phyloP scores from a whole-genome alignment of 2,113 vertebrate species.

The Carassius carassius region DNA sequence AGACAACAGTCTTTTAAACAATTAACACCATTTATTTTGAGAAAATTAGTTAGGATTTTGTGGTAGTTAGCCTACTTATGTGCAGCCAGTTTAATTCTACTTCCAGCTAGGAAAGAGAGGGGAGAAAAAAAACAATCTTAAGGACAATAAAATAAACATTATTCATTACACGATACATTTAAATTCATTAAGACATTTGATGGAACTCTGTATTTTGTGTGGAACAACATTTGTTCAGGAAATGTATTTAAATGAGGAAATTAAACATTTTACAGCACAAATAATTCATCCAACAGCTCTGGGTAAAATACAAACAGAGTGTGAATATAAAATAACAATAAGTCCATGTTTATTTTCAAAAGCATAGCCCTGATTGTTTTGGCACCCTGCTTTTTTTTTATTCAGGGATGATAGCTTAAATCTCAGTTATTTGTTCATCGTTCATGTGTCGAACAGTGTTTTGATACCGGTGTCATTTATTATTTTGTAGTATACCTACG shows the following conservation, averaged over 20 bases:
- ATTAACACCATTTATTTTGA: background rate
- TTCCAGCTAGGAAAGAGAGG: background rate
- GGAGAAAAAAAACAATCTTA: background rate
- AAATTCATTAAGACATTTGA: background rate
- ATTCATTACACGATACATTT: background rate
- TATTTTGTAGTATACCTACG: constrained; percentile 26
- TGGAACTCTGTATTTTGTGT: background rate
- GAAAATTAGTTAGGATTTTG: background rate
- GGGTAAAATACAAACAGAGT: constrained; percentile 1
- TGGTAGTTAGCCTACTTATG: background rate
- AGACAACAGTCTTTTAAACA: background rate
- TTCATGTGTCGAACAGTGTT: constrained; percentile 1
- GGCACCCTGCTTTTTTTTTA: background rate
- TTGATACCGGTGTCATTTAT: constrained; percentile 48
- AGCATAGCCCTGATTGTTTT: background rate
- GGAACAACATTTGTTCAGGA: background rate
- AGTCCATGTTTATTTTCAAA: background rate
- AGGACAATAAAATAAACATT: background rate
- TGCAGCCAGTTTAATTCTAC: background rate
- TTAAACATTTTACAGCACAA: background rate
- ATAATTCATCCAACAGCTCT: background rate
- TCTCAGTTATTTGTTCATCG: background rate
- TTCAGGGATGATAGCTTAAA: background rate
- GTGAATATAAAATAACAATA: background rate
- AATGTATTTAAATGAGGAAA: background rate